A percentile compares a stretch with the other conserved stretches of the same genome.
phyloP scores from a whole-genome alignment of 2,113 vertebrate species.

The Petroica traversi region DNA sequence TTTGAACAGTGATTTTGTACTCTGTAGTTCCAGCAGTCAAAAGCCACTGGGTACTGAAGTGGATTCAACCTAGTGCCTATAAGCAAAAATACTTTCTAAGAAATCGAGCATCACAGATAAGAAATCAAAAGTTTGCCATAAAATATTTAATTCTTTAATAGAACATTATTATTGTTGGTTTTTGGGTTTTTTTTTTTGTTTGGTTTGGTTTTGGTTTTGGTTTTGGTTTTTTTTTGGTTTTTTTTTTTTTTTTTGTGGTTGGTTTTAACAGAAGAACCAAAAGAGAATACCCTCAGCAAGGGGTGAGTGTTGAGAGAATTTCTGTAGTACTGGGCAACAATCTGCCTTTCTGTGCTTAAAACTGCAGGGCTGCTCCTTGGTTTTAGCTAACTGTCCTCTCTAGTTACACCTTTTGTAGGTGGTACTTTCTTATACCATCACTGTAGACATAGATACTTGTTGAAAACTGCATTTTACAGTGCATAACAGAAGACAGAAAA shows the following conservation, averaged over 20 bases:
- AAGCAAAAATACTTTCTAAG: background rate
- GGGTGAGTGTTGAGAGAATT: background rate
- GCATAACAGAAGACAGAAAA: background rate
- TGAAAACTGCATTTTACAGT: background rate
- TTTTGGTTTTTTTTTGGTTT: too few relatives aligned
- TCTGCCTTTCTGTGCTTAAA: background rate
- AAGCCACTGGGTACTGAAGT: background rate
- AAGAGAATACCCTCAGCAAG: background rate
- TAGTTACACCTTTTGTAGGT: background rate
- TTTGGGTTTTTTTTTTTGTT: background rate
- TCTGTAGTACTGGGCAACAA: background rate
- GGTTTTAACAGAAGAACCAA: background rate
- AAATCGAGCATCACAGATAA: background rate
- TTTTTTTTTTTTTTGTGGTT: background rate
- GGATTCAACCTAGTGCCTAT: background rate
- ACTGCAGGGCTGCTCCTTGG: background rate
- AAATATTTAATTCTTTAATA: background rate
- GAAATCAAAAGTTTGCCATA: background rate
- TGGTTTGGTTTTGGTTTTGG: too few relatives aligned
- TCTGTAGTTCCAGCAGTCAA: background rate
- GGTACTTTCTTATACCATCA: background rate
- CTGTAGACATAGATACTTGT: background rate
- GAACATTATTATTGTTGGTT: background rate
- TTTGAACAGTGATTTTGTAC: background rate
- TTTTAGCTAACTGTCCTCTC: background rate